Evolutionary conservation across 2,888 invertebrate genomes (phyloP).

Genomic region (Harpalus rufipes): DNA sequence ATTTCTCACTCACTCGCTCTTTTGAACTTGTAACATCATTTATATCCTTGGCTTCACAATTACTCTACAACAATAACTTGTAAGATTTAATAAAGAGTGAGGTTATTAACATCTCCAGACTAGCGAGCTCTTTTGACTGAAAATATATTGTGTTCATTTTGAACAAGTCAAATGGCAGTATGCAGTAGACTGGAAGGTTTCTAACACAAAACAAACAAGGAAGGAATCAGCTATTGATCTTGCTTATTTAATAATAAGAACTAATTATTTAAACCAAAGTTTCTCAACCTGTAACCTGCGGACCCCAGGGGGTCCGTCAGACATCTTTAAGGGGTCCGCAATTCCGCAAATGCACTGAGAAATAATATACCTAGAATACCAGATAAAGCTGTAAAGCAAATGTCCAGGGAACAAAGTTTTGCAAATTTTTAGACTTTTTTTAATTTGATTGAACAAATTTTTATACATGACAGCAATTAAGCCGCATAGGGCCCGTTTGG

Average conservation of each 20-base stretch:
- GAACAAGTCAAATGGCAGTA: conserved; percentile 12
- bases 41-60: conserved; percentile 57
- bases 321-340: no score
- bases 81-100: conserved; percentile 56
- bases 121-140: conserved; percentile 21
- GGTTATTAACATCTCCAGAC: conserved; percentile 52
- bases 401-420: no score
- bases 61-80: conserved; percentile 59
- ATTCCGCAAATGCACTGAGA: no score
- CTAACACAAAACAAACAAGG: background rate
- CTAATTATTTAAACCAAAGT: no score
- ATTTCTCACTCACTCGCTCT: conserved; percentile 24
- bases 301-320: no score
- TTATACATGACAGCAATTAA: no score
- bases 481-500: no score
- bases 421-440: no score
- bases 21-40: conserved; percentile 61
- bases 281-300: no score
- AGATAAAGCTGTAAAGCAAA: no score
- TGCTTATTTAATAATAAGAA: background rate
- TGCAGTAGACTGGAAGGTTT: conserved; percentile 6
- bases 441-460: no score
- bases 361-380: no score
- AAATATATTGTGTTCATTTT: conserved; percentile 52
- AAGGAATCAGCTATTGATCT: background rate